phyloP scores from a whole-genome alignment of 2,797 vertebrate species.

The Hoplostethus atlanticus region DNA sequence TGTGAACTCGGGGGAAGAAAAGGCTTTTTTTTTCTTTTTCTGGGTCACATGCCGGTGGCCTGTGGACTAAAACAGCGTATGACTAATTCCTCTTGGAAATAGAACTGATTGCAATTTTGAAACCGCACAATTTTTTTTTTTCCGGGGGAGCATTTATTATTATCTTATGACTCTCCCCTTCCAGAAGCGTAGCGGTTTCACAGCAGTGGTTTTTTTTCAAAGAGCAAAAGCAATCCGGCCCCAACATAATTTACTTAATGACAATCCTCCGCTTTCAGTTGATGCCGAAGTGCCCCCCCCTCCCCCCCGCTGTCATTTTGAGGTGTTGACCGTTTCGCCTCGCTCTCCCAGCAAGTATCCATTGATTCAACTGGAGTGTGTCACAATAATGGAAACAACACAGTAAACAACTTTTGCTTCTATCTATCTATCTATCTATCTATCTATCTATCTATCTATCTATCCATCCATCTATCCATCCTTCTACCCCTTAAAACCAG shows the following conservation, averaged over 20 bases:
- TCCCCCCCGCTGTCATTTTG: slow-evolving; percentile 25
- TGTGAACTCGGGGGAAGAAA: background rate
- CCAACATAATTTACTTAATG: slow-evolving; percentile 57
- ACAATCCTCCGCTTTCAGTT: slow-evolving; percentile 42
- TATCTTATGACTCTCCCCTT: slow-evolving; percentile 38
- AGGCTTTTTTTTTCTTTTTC: background rate
- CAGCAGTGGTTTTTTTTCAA: slow-evolving; percentile 41
- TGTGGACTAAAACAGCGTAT: background rate
- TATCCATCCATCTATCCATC: no score
- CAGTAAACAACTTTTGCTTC: no score
- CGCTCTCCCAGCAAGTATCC: background rate
- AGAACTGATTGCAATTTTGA: slow-evolving; percentile 6
- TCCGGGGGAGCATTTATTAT: slow-evolving; percentile 32
- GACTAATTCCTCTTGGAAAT: slow-evolving; percentile 29
- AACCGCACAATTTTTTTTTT: slow-evolving; percentile 11
- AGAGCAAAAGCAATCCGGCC: slow-evolving; percentile 25
- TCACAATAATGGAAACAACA: slow-evolving; percentile 1
- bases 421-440: no score
- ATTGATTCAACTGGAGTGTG: slow-evolving; percentile 21
- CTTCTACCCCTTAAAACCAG: slow-evolving; percentile 43
- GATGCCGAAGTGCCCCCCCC: slow-evolving; percentile 38
- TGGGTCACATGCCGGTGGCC: slow-evolving; percentile 11
- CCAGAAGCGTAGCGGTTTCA: slow-evolving; percentile 45
- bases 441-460: no score
- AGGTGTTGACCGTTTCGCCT: slow-evolving; percentile 18